Evolutionary conservation across 1,140 invertebrate species (phyloP), one percentile per base, ranked within the genome.

Genomic region (Subanguina moxae): DNA sequence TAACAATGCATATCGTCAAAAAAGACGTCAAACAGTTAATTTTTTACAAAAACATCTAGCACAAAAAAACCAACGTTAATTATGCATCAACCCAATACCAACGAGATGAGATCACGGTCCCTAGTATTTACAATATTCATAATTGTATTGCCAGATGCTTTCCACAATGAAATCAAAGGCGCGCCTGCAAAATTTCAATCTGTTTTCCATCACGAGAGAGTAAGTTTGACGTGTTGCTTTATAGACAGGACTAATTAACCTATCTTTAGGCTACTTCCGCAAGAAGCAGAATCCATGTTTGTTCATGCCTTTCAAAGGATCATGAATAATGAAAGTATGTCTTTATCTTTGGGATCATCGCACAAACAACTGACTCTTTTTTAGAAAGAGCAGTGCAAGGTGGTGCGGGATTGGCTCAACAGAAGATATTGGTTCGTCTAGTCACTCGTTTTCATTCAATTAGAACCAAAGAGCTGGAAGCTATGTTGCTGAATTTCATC

Each of bases 191-290:
- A 77, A 78, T 0, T 83, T 94, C 0, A 92, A 92, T 86, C 84
- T 94, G 13, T 87, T 88, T 56, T 90, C 92, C 85, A 87, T 93
- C 11, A 92, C 91, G 0, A 89, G 90, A 81, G 90, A 91, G 32
- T 38, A 38, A 38, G 11, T 38, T 38, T 38, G 3, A 38, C 32
- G 11, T 11, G 11, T 5, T 38, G 11, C 11, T 38, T 38, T 11
- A 5, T 11, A 38, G 32, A 38, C 32, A 5, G 11, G 32, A 11
- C 32, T 11, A 38, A 38, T 3, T 38, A 38, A 38, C 11, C 11
- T 11, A 38, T 38, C 11, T 11, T 11, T 38, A 38, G 32, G 9
- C 78, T 94, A 64, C 80, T 87, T 5, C 86, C 87, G 59, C 87
- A 89, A 45, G 83, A 86, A 0, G 89, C 89, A 1, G 46, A 66